A percentile compares a stretch with the other conserved stretches of the same genome.
Evolutionary conservation across 2,888 invertebrate genomes (phyloP).

Genomic region (Philaethria dido): DNA sequence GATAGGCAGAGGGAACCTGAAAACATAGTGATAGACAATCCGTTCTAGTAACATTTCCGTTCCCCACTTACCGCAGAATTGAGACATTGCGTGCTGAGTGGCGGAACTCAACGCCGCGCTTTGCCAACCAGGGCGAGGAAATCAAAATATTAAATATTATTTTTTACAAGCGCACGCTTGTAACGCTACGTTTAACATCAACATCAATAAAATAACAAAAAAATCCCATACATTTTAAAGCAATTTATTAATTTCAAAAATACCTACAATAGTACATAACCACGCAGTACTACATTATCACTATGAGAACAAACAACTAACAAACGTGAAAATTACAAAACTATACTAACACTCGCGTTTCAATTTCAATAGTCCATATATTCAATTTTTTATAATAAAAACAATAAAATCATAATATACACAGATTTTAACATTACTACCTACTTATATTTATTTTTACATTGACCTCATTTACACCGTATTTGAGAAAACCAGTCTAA

Average conservation of each 20-base stretch:
- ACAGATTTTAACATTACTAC: constrained; percentile 56
- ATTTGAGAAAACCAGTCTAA: constrained; percentile 8
- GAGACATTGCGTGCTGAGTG: too few species aligned
- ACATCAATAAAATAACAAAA: constrained; percentile 29
- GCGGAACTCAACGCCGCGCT: too few species aligned
- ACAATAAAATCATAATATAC: constrained; percentile 57
- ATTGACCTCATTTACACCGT: constrained; percentile 43
- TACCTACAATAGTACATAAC: constrained; percentile 72
- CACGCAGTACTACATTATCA: constrained; percentile 75
- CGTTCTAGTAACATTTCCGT: too few species aligned
- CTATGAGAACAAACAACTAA: constrained; percentile 74
- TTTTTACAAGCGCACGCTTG: too few species aligned
- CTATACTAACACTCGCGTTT: constrained; percentile 54
- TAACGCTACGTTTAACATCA: too few species aligned
- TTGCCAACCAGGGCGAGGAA: too few species aligned
- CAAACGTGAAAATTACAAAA: constrained; percentile 58
- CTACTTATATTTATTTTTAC: constrained; percentile 68
- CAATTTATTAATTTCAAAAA: constrained; percentile 81
- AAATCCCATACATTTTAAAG: constrained; percentile 64
- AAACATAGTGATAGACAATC: too few species aligned
- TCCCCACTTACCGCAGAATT: too few species aligned
- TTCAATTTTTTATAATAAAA: constrained; percentile 14
- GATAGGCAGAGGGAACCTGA: too few species aligned
- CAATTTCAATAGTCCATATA: constrained; percentile 68
- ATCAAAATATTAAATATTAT: too few species aligned